These are phyloP conservation scores for Pissodes strobi DNA, from an alignment of 1,140 invertebrate genomes.

Conservation along the genomic window DNA sequence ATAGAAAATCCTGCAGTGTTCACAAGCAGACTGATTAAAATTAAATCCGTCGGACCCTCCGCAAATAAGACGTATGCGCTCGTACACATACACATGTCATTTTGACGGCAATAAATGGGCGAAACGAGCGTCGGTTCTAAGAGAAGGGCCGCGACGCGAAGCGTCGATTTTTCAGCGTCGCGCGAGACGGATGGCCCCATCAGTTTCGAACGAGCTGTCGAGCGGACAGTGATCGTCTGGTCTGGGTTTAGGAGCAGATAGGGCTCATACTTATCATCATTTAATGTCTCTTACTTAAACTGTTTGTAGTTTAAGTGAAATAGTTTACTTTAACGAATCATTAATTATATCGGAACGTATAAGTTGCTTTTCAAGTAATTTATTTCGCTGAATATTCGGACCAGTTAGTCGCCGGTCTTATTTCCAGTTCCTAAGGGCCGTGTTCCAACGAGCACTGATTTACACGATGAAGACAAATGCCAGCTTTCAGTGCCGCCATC, in stretches of 20 bases:
- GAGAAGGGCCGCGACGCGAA: constrained; percentile 17
- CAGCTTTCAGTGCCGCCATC: constrained; percentile 37
- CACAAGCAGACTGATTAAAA: no score
- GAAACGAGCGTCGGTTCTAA: constrained; percentile 25
- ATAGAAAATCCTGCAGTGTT: no score
- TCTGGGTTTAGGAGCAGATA: no score
- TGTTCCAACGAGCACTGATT: constrained; percentile 32
- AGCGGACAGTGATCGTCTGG: constrained; percentile 3
- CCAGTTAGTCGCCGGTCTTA: neutral
- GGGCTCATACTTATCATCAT: no score
- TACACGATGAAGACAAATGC: constrained; percentile 40
- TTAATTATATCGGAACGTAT: no score
- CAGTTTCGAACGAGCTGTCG: constrained; percentile 11
- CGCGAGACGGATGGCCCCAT: constrained; percentile 23
- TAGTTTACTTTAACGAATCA: no score
- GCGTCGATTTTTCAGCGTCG: constrained; percentile 36
- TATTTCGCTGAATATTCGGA: no score
- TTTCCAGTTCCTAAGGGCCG: constrained; percentile 12
- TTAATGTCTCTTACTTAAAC: no score
- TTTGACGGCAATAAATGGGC: constrained; percentile 25
- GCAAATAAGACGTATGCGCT: constrained; percentile 18
- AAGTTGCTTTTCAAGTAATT: no score
- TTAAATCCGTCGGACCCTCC: no score
- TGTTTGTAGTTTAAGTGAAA: no score
- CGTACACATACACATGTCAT: constrained; percentile 29